Evolutionary conservation across 2,113 vertebrate species (phyloP).

Genomic region (Aplodontia rufa): DNA sequence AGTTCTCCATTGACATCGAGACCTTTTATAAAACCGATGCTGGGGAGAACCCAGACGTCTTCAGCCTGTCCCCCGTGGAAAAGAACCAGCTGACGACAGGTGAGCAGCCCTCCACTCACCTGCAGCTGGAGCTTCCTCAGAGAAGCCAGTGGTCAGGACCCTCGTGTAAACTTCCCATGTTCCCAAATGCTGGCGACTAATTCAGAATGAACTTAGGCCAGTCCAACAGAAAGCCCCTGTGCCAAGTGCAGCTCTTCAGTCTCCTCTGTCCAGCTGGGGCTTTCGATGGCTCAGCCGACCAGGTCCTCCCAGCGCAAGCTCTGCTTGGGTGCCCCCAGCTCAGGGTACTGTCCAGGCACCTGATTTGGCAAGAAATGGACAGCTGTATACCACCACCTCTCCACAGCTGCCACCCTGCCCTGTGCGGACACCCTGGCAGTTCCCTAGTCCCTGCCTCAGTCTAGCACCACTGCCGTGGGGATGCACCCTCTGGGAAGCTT

Average conservation of each 20-base stretch:
- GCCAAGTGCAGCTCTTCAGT: neutral
- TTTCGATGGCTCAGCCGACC: neutral
- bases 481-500: neutral
- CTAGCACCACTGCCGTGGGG: neutral
- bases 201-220: neutral
- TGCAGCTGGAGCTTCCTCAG: neutral
- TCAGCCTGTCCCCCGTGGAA: slow-evolving; percentile 94
- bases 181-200: neutral
- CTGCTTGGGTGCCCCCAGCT: neutral
- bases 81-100: slow-evolving; percentile 93
- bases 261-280: neutral
- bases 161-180: neutral
- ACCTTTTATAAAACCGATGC: slow-evolving; percentile 96
- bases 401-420: neutral
- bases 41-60: slow-evolving; percentile 93
- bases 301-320: neutral
- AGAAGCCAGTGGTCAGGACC: neutral
- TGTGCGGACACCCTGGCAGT: fast-evolving
- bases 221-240: neutral
- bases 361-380: neutral
- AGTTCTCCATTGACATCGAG: slow-evolving; percentile 99
- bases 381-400: fast-evolving
- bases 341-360: fast-evolving
- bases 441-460: neutral
- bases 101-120: slow-evolving; percentile 80